Evolutionary conservation across 2,113 vertebrate genomes (phyloP), one percentile per base, ranked within the genome.

Genomic region (Triplophysa tibetana): DNA sequence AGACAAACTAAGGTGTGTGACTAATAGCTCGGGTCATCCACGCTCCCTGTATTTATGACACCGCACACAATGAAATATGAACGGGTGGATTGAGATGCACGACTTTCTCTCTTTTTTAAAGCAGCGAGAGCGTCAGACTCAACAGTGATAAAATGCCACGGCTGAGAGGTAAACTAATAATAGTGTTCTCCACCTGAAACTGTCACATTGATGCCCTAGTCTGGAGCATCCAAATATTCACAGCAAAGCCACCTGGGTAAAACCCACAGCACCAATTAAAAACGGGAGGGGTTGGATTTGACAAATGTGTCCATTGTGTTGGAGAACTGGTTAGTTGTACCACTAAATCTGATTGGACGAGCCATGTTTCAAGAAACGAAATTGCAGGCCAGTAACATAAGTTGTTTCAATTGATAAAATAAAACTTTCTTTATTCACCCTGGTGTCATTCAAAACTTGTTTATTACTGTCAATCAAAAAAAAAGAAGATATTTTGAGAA

Each of bases 131-230:
- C 91, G 88, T 91, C 92, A 92, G 91, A 91, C 88, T 82, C 87
- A 88, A 81, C 79, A 87, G 92, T 94, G 93, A 93, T 93, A 89
- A 91, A 94, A 91, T 85, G 89, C 92, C 88, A 84, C 80, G 88
- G 91, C 89, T 88, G 89, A 89, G 89, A 91, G 90, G 88, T 91
- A 92, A 92, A 91, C 92, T 93, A 94, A 93, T 91, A 93, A 93
- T 93, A 93, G 92, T 92, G 88, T 90, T 83, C 88, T 90, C 91
- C 91, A 93, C 93, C 93, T 92, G 87, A 92, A 93, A 93, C 91
- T 94, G 93, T 94, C 93, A 94, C 84, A 19, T 84, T 87, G 88
- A 91, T 92, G 89, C 85, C 85, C 75, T 81, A 88, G 87, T 84
- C 75, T 80, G 82, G 83, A 79, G 89, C 86, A 88, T 82, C 85